A percentile compares a stretch with the other conserved stretches of the same genome.
Evolutionary conservation across 2,797 vertebrate genomes (phyloP).

Genomic region (Macropus fuliginosus): DNA sequence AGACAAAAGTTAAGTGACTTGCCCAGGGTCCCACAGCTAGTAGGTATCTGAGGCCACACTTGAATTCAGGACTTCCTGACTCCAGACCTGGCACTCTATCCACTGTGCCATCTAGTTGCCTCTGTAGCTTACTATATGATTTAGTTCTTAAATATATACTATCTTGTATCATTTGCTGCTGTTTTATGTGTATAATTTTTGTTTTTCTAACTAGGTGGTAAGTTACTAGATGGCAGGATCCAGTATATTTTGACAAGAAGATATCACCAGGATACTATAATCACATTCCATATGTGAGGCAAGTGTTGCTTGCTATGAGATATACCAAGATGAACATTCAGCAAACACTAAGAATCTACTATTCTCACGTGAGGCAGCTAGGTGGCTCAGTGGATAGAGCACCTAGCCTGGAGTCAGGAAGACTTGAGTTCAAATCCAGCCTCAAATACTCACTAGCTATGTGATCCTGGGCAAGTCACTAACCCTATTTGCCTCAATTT

Average conservation of each 20-base stretch:
- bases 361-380: neutral
- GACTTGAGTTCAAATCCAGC: neutral
- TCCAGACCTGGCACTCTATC: neutral
- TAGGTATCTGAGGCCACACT: neutral
- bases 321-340: neutral
- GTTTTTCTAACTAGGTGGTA: neutral
- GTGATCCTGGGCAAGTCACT: neutral
- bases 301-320: neutral
- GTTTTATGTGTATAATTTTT: neutral
- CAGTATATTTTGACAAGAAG: neutral
- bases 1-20: neutral
- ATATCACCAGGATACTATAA: neutral
- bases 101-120: neutral
- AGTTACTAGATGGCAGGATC: neutral
- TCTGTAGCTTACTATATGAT: neutral
- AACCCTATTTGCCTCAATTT: neutral
- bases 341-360: neutral
- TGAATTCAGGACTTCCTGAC: neutral
- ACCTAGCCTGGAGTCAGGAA: neutral
- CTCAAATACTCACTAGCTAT: neutral
- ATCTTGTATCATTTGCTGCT: neutral
- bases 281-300: neutral
- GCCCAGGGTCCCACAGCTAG: neutral
- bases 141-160: neutral
- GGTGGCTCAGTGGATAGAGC: no score